Conservation (phyloP, 2,113 vertebrate species). For the Hyla sarda region DNA sequence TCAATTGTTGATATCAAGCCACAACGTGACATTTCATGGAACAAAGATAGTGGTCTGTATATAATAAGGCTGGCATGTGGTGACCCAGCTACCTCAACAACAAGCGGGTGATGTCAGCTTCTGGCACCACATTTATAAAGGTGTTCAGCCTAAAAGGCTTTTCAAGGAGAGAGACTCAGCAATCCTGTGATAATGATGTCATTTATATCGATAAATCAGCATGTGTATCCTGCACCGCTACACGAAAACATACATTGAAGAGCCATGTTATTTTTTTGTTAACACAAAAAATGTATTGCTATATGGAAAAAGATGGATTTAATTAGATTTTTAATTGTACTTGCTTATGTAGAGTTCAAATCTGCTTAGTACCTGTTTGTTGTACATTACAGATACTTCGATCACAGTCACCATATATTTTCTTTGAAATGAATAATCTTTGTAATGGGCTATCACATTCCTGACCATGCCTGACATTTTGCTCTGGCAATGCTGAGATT, state of each 20-base stretch:
- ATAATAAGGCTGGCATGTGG: slow-evolving; percentile 45
- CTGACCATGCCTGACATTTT: slow-evolving; percentile 14
- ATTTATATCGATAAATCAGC: slow-evolving; percentile 1
- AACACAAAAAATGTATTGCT: not conserved
- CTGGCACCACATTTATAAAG: slow-evolving; percentile 40
- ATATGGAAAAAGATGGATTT: not conserved
- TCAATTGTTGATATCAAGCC: slow-evolving; percentile 44
- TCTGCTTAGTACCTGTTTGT: not conserved
- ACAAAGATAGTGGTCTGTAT: slow-evolving; percentile 39
- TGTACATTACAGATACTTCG: not conserved
- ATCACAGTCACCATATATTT: slow-evolving; percentile 16
- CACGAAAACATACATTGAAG: not conserved
- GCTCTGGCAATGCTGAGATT: not conserved
- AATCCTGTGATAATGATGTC: not conserved
- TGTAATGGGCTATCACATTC: slow-evolving; percentile 22
- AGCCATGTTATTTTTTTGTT: not conserved
- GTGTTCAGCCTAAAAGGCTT: not conserved
- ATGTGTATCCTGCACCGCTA: not conserved
- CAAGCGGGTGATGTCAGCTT: slow-evolving; percentile 16
- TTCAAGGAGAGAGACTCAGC: not conserved
- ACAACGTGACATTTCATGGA: slow-evolving; percentile 46
- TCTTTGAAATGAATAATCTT: slow-evolving; percentile 24
- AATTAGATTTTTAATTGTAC: not conserved
- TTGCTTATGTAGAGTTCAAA: not conserved
- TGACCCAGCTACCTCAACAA: slow-evolving; percentile 39